These are phyloP conservation scores for Aspiorhynchus laticeps DNA, from an alignment of 2,113 vertebrate species.

Conservation along the genomic window DNA sequence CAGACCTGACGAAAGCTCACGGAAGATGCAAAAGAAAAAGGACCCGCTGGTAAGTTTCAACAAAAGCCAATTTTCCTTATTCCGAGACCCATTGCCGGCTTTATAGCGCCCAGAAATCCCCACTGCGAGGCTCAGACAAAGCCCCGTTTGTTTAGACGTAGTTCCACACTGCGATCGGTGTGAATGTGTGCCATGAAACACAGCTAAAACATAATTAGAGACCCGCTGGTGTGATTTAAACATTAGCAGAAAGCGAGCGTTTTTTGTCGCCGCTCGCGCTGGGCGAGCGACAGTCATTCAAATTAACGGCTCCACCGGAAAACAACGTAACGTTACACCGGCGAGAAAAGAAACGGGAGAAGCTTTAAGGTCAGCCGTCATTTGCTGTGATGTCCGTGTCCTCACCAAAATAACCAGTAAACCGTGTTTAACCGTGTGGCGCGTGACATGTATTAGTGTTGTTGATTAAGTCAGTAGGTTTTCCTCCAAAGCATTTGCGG, in stretches of 20 bases:
- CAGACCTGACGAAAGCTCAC: conserved; percentile 49
- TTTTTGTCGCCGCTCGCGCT: neutral
- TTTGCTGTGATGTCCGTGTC: neutral
- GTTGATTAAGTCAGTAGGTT: neutral
- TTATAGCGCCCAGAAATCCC: neutral
- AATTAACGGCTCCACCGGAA: neutral
- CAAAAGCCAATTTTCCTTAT: neutral
- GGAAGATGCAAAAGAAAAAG: conserved; percentile 80
- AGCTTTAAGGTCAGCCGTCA: conserved; percentile 24
- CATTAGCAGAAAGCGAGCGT: conserved; percentile 4
- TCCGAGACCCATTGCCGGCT: neutral
- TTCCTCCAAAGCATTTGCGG: neutral
- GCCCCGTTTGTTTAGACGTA: neutral
- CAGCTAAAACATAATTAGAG: conserved; percentile 30
- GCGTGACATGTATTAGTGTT: neutral
- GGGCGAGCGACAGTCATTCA: neutral
- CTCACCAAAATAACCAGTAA: neutral
- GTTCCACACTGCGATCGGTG: neutral
- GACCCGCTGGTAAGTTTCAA: conserved; percentile 74
- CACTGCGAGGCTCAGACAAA: neutral
- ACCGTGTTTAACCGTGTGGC: neutral
- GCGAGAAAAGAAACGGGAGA: neutral
- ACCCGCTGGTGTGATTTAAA: conserved; percentile 17
- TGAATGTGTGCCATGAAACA: neutral
- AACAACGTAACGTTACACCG: neutral